These are phyloP conservation scores for Hartigia nigra DNA, from an alignment of 2,888 invertebrate genomes.

Conservation along the genomic window DNA sequence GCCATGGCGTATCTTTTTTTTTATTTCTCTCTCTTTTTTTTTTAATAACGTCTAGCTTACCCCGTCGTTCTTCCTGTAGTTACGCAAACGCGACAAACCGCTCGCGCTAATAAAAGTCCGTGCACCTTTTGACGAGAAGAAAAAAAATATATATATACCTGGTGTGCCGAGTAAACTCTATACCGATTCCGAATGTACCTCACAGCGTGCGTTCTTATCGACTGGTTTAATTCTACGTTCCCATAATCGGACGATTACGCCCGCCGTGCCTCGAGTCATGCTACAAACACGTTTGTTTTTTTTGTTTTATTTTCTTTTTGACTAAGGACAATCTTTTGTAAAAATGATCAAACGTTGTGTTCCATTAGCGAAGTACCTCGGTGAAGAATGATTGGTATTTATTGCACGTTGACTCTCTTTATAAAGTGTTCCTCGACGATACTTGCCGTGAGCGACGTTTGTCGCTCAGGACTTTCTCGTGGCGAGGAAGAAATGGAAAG, in stretches of 20 bases:
- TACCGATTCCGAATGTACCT: neutral
- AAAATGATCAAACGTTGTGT: neutral
- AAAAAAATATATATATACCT: slow-evolving; percentile 2
- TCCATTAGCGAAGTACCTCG: neutral
- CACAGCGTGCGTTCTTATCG: neutral
- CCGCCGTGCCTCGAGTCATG: neutral
- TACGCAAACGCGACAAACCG: neutral
- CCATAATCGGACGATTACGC: neutral
- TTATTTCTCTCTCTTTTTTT: slow-evolving; percentile 13
- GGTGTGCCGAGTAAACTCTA: neutral
- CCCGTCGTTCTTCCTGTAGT: slow-evolving; percentile 17
- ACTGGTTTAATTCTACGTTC: neutral
- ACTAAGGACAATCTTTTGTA: neutral
- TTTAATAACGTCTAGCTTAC: slow-evolving; percentile 8
- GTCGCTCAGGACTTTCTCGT: neutral
- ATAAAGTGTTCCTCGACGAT: neutral
- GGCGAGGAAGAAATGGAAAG: neutral
- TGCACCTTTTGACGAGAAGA: slow-evolving; percentile 2
- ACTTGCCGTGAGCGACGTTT: neutral
- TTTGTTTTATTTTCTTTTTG: neutral
- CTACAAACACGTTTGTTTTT: neutral
- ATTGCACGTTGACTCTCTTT: neutral
- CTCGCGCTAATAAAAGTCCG: slow-evolving; percentile 4
- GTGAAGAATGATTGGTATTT: neutral
- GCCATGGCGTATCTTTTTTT: neutral